These are phyloP conservation scores for Tuberolachnus salignus DNA, from an alignment of 2,888 invertebrate genomes.

Conservation along the genomic window DNA sequence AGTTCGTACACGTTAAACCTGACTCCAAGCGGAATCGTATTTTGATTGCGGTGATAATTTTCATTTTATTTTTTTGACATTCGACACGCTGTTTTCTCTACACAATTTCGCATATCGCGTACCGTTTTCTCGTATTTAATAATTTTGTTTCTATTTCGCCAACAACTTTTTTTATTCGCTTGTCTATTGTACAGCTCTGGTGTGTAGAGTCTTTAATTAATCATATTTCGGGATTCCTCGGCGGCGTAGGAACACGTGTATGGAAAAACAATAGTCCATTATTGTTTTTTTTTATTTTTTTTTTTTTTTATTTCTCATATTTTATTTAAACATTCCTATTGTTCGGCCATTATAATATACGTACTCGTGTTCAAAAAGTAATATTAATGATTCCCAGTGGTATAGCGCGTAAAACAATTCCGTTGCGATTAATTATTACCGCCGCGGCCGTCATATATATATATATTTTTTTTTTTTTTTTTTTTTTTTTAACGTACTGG, in stretches of 20 bases:
- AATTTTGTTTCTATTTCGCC: background rate
- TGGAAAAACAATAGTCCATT: conserved; percentile 17
- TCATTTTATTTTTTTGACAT: too few species aligned
- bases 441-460: too few species aligned
- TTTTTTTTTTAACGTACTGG: background rate
- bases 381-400: conserved; percentile 35
- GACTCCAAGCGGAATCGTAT: too few species aligned
- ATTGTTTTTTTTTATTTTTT: background rate
- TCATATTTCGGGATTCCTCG: background rate
- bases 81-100: too few species aligned
- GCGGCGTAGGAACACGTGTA: background rate
- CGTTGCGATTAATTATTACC: conserved; percentile 9
- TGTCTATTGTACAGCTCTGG: too few species aligned
- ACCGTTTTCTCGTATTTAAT: background rate
- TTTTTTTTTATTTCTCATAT: background rate
- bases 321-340: conserved; percentile 14
- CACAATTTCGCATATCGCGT: background rate
- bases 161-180: background rate
- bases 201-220: background rate
- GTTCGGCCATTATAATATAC: background rate
- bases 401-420: background rate
- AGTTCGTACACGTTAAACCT: too few species aligned
- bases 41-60: too few species aligned
- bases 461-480: too few species aligned
- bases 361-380: background rate